Conservation (phyloP, 2,797 vertebrate genomes). For the Fundulus diaphanus region DNA sequence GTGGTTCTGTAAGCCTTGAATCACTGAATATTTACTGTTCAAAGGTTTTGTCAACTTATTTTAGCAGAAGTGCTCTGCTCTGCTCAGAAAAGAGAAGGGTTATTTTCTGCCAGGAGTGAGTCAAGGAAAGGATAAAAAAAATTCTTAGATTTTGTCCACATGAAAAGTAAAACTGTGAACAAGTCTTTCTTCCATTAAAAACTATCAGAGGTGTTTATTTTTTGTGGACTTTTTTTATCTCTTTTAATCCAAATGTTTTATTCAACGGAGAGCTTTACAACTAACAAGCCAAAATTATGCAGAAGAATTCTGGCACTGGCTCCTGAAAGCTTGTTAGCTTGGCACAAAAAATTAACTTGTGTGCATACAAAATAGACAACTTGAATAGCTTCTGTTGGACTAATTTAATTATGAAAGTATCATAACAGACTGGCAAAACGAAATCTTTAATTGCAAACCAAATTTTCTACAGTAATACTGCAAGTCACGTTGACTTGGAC, state of each 20-base stretch:
- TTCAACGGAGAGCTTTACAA: background rate
- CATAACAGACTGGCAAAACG: background rate
- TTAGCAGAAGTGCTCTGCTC: background rate
- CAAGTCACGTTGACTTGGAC: background rate
- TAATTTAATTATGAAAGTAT: background rate
- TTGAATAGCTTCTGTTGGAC: background rate
- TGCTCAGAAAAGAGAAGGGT: background rate
- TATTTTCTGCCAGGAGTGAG: background rate
- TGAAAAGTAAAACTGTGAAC: background rate
- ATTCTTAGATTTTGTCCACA: background rate
- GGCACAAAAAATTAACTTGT: conserved; percentile 1
- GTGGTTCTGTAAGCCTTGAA: background rate
- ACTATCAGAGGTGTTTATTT: background rate
- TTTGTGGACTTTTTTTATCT: background rate
- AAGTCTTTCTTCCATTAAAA: background rate
- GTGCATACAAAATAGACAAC: background rate
- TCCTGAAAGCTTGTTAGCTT: conserved; percentile 2
- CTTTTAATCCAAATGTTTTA: background rate
- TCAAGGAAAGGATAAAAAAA: background rate
- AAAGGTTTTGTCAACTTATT: background rate
- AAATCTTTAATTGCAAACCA: conserved; percentile 3
- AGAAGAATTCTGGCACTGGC: background rate
- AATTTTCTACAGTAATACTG: background rate
- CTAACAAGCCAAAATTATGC: background rate
- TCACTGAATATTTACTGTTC: background rate